Conservation (phyloP, 1,140 invertebrate genomes). For the Drosophila auraria region DNA sequence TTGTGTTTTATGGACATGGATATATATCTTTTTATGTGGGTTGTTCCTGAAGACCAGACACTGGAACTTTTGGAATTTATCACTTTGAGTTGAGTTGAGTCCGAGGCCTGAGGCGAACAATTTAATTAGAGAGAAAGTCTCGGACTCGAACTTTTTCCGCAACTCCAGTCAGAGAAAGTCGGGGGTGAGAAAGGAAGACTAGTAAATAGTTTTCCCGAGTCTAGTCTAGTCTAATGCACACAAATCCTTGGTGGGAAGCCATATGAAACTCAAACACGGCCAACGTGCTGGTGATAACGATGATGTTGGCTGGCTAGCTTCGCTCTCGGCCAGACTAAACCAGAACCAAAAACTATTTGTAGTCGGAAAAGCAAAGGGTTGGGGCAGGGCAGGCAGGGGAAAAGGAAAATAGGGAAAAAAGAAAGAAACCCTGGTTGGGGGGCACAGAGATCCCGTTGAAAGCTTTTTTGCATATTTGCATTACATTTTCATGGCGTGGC, state of each 20-base stretch:
- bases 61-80: slow-evolving; percentile 43
- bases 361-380: slow-evolving; percentile 33
- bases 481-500: slow-evolving; percentile 77
- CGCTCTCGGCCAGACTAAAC: slow-evolving; percentile 40
- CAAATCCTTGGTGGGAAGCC: slow-evolving; percentile 75
- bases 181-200: slow-evolving; percentile 4
- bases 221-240: slow-evolving; percentile 58
- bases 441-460: slow-evolving; percentile 56
- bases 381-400: not conserved
- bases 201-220: slow-evolving; percentile 40
- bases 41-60: slow-evolving; percentile 22
- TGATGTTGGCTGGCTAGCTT: slow-evolving; percentile 68
- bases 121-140: slow-evolving; percentile 41
- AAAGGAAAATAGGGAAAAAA: not conserved
- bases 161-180: not conserved
- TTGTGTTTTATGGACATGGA: slow-evolving; percentile 64
- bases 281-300: slow-evolving; percentile 74
- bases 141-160: slow-evolving; percentile 27
- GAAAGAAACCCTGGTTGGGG: slow-evolving; percentile 8
- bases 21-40: slow-evolving; percentile 9
- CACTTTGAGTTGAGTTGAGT: slow-evolving; percentile 18
- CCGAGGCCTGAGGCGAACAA: slow-evolving; percentile 26
- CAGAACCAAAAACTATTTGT: slow-evolving; percentile 69
- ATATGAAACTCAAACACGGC: slow-evolving; percentile 74
- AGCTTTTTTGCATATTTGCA: slow-evolving; percentile 80